Conservation (phyloP, 2,797 vertebrate genomes). For the Rhinoraja longicauda region DNA sequence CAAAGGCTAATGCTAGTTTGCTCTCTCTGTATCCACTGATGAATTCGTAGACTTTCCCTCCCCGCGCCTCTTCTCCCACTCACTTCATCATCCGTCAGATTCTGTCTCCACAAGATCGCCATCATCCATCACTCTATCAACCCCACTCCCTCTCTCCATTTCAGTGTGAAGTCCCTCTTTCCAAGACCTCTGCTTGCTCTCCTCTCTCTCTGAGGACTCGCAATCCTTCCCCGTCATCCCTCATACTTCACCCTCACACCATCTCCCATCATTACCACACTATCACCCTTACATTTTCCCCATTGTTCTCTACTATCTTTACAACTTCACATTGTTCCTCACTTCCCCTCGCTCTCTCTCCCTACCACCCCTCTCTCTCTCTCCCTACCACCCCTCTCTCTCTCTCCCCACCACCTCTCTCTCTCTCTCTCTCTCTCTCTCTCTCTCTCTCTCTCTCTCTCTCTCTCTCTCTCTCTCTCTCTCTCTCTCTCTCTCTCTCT, state of each 20-base stretch:
- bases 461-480: too few relatives aligned
- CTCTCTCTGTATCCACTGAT: neutral
- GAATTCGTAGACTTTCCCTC: neutral
- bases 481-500: too few relatives aligned
- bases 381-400: neutral
- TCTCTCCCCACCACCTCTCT: too few relatives aligned
- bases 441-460: neutral
- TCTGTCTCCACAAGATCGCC: neutral
- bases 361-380: neutral
- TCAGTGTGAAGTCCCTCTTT: neutral
- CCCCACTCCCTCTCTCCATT: neutral
- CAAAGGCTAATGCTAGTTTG: neutral
- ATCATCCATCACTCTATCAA: neutral
- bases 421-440: neutral
- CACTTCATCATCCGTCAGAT: neutral
- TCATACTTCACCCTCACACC: neutral
- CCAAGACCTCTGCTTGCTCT: neutral
- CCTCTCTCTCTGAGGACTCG: neutral
- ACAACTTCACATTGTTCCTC: neutral
- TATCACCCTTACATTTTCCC: neutral
- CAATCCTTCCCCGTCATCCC: too few relatives aligned
- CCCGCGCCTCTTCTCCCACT: neutral
- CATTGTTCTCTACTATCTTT: neutral
- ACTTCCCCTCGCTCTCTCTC: neutral
- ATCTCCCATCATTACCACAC: neutral